Base-by-base conservation (phyloP, 2,888 invertebrate species). In the Zootermopsis nevadensis region DNA sequence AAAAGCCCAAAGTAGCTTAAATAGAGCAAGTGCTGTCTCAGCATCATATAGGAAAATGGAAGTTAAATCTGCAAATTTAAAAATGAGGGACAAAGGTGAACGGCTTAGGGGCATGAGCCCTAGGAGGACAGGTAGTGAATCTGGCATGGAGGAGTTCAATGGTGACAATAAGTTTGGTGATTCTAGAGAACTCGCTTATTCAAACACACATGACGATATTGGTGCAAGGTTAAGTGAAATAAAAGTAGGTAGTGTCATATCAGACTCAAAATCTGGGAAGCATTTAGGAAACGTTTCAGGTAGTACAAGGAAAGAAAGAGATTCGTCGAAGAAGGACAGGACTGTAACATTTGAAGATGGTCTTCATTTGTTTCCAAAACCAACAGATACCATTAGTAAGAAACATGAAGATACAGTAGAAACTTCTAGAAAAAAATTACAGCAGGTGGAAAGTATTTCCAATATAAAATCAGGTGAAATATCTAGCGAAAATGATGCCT, bases 371-470 rank as follows among this genome's bases (percentile, higher is more conserved):
- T 33, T 27, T 69, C 69, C 69, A 33, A 19, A 69, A 69, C 24
- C 30, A 69, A 10, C 22, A 33, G 6, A 24, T 31, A 7, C 10
- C 22, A 31, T 33, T 31, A 22, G 22, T 12, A 69, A 69, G 30
- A 69, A 7, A 33, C 33, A 33, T 4, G 27, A 48, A 15, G 19
- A 19, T 48, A 15, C 15, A 60, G 3, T 27, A n/a, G n/a, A 60
- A 60, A 60, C 12, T 69, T 69, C 69, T 69, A 69, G 69, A 33
- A 31, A 33, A 15, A 69, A 27, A 69, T 69, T 69, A 69, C n/a
- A 66, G 4, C 0, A 48, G 48, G 48, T 4, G 1, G 48, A 48
- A 48, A 15, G 19, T 48, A 48, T 48, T 48, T 48, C 60, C n/a
- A 60, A 27, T 7, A n/a, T 6, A 60, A 60, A 27, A 15, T 60